Percentiles rank a stretch among this genome's conserved stretches.
Conservation (phyloP, 2,797 vertebrate species). For the Pygocentrus nattereri region DNA sequence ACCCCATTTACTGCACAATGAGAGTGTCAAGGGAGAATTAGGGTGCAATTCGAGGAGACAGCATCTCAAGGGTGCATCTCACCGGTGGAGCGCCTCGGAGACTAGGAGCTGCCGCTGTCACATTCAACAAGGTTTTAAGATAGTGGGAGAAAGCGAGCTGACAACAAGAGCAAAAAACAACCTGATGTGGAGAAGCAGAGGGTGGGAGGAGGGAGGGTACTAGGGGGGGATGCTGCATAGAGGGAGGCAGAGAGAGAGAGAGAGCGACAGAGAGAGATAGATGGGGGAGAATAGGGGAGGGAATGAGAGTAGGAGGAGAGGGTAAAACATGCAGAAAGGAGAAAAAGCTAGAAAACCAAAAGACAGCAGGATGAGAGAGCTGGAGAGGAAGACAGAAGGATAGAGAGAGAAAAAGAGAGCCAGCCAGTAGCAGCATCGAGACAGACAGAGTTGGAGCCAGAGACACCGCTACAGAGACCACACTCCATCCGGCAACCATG, state of each 20-base stretch:
- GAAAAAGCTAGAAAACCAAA: slow-evolving; percentile 27
- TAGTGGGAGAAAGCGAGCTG: slow-evolving; percentile 27
- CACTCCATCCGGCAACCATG: slow-evolving; percentile 63
- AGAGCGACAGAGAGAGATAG: slow-evolving; percentile 20
- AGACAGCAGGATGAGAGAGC: neutral
- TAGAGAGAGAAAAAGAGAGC: slow-evolving; percentile 24
- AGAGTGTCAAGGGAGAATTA: slow-evolving; percentile 10
- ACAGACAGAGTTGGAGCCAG: slow-evolving; percentile 37
- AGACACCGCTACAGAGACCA: slow-evolving; percentile 49
- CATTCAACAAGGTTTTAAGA: slow-evolving; percentile 39
- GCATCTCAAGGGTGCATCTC: neutral
- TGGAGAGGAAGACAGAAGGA: slow-evolving; percentile 30
- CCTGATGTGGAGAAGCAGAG: slow-evolving; percentile 9
- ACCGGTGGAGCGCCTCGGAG: neutral
- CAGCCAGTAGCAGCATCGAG: slow-evolving; percentile 28
- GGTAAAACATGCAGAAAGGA: slow-evolving; percentile 25
- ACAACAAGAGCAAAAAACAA: slow-evolving; percentile 50
- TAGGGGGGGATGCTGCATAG: slow-evolving; percentile 33
- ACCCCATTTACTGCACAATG: neutral
- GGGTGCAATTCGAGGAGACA: neutral
- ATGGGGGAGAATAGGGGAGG: neutral
- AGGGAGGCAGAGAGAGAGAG: slow-evolving; percentile 22
- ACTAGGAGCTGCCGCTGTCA: slow-evolving; percentile 29
- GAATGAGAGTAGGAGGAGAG: slow-evolving; percentile 33
- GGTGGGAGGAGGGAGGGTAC: neutral